Conservation (phyloP, 2,113 vertebrate species). For the Ceyx cyanopectus region DNA sequence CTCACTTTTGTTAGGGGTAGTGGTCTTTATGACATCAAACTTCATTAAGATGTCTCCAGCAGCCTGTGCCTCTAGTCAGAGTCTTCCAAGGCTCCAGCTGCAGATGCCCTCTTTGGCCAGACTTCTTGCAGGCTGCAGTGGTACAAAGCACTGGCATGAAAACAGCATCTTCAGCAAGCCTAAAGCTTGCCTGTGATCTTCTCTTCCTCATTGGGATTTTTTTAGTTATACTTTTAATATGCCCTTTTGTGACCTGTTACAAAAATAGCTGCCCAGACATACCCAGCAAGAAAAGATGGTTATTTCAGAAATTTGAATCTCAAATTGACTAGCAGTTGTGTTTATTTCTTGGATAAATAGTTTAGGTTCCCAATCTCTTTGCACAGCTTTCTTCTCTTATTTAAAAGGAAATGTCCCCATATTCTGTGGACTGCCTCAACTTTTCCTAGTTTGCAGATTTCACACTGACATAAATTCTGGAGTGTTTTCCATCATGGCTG, state of each 20-base stretch:
- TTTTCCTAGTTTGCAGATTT: neutral
- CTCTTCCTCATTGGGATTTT: neutral
- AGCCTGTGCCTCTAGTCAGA: neutral
- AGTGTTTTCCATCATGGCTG: neutral
- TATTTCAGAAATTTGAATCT: slow-evolving; percentile 26
- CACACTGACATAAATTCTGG: neutral
- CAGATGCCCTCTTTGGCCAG: neutral
- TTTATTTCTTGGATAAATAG: slow-evolving; percentile 27
- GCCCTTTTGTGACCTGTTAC: neutral
- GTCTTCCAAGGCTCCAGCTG: neutral
- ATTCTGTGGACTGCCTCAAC: neutral
- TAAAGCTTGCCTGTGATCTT: neutral
- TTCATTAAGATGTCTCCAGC: neutral
- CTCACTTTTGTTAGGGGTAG: neutral
- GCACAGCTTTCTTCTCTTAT: neutral
- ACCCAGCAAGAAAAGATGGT: slow-evolving; percentile 48
- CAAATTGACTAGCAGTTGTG: neutral
- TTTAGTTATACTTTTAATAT: slow-evolving; percentile 8
- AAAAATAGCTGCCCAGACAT: slow-evolving; percentile 49
- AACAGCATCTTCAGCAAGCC: neutral
- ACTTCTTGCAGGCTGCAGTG: neutral
- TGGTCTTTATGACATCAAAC: neutral
- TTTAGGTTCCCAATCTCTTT: neutral
- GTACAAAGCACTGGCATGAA: neutral
- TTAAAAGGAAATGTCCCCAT: neutral